phyloP scores from a whole-genome alignment of 2,888 invertebrate species.

The Aspidapion aeneum region DNA sequence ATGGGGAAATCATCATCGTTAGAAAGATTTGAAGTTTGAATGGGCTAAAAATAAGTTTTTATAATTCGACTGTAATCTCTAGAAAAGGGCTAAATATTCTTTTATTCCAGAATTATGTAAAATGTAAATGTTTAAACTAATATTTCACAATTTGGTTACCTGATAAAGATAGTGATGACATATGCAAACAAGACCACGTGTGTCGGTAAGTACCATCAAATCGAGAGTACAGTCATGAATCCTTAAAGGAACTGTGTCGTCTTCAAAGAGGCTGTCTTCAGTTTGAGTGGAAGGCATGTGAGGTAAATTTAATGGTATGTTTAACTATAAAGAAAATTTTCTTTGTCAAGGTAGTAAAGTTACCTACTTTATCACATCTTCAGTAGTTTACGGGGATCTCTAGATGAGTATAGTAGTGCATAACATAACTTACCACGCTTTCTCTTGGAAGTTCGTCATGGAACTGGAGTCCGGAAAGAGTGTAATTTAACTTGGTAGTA shows the following conservation, averaged over 20 bases:
- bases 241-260: slow-evolving; percentile 74
- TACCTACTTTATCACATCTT: background rate
- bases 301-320: slow-evolving; percentile 79
- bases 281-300: slow-evolving; percentile 56
- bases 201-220: slow-evolving; percentile 72
- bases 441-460: slow-evolving; percentile 84
- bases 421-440: slow-evolving; percentile 79
- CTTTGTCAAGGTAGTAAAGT: too few species aligned
- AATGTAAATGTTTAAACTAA: background rate
- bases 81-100: too few species aligned
- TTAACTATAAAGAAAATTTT: slow-evolving; percentile 63
- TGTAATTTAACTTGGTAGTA: slow-evolving; percentile 57
- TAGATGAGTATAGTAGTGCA: background rate
- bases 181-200: slow-evolving; percentile 68
- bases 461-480: slow-evolving; percentile 80
- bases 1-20: slow-evolving; percentile 60
- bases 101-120: background rate
- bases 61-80: too few species aligned
- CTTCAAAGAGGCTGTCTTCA: slow-evolving; percentile 70
- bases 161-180: slow-evolving; percentile 85
- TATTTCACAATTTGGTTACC: too few species aligned
- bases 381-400: background rate
- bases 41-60: slow-evolving; percentile 50
- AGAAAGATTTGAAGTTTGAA: slow-evolving; percentile 52
- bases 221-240: slow-evolving; percentile 81